Base-by-base conservation (phyloP, 2,113 vertebrate genomes). In the Meles meles region DNA sequence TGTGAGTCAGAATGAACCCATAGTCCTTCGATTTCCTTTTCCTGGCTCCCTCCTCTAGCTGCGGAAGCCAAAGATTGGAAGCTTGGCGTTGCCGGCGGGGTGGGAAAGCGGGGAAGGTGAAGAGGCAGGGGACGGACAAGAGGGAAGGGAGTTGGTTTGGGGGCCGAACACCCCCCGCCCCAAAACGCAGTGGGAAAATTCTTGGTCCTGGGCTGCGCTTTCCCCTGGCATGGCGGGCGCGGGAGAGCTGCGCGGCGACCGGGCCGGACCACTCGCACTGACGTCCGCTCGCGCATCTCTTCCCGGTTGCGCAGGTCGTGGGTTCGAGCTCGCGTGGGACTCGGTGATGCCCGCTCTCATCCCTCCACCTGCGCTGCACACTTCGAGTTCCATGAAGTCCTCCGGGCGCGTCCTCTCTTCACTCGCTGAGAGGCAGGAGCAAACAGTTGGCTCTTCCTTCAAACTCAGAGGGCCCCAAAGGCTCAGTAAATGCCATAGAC, bases 171-270 rank as follows among this genome's bases (percentile, higher is more conserved):
- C 39, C 15, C 14, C 14, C 49, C 52, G 0, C 49, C 49, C 23
- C 39, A 74, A 39, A 8, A 17, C 0, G 1, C 39, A 11, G 11
- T 18, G 82, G 57, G 55, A 52, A 71, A 71, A 15, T 44, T 61
- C 42, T 12, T 29, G 8, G 4, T 0, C n/a, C 7, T 3, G 2
- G 8, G 11, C 7, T 8, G 17, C 0, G 13, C 52, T 76, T 71
- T 34, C 37, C n/a, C 55, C 7, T 0, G 6, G 59, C 10, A 0
- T 7, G 2, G 1, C 7, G 21, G 5, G n/a, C 5, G 2, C 15
- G 4, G 6, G 72, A 20, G 5, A 2, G 29, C 12, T 3, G 0
- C 0, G 12, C 18, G 4, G 1, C 0, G 5, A 0, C 31, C 0
- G 61, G 2, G 0, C 63, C 1, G 0, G 9, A n/a, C 29, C 7